Base-by-base conservation (phyloP, 2,797 vertebrate species). In the Borostomias antarcticus region DNA sequence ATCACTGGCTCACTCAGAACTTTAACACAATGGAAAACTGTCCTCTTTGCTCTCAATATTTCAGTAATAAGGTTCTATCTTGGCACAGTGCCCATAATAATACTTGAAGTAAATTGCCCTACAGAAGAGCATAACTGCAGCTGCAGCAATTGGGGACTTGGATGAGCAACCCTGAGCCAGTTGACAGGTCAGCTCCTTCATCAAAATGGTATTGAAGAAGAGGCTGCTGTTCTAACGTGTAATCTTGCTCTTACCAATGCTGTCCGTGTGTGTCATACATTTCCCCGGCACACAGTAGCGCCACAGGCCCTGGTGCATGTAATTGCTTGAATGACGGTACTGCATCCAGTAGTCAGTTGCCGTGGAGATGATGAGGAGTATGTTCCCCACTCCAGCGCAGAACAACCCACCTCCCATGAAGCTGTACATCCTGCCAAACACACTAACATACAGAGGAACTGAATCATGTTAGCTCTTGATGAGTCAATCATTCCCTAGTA, bases 321-420 rank as follows among this genome's bases (percentile, higher is more conserved):
- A 93, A 79, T 85, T 93, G 78, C 86, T 92, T 74, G 93, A 89
- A 80, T 93, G 92, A 62, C 90, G 91, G 76, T 94, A 93, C 80
- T 94, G 93, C 91, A 94, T 93, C 93, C 93, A 94, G 75, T 94
- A 93, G 86, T 94, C 93, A 1, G 92, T 94, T 88, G 92, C 92
- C 61, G 92, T 94, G 83, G 93, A 94, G 83, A 94, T 78, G 71
- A 94, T 90, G 76, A 94, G 88, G 73, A 94, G 92, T 81, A 94
- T 93, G 81, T 94, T 94, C 58, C 92, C 90, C 9, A 94, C 73
- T 73, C 92, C 92, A 0, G 93, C 93, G 60, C 93, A 93, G 88
- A 94, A 94, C 81, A 94, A 80, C 74, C 93, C 93, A 66, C 93
- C 92, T 82, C 92, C 93, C 93, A 94, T 94, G 88, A 94, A 93